Evolutionary conservation across 1,140 invertebrate genomes (phyloP).

Genomic region (Marisa cornuarietis): DNA sequence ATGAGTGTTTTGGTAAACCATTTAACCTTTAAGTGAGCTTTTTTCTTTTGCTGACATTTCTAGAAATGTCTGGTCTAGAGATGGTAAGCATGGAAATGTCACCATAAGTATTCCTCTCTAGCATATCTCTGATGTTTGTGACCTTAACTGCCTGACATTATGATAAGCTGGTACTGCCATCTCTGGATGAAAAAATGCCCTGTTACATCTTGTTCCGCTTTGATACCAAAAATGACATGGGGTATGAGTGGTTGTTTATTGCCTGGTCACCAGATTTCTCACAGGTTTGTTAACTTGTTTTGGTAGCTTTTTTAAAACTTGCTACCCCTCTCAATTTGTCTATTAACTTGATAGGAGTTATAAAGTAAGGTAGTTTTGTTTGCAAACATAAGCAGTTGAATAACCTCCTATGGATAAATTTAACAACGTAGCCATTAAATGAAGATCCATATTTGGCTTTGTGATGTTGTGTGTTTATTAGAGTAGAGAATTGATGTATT

Average conservation of each 20-base stretch:
- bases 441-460: too few species aligned
- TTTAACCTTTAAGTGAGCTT: too few species aligned
- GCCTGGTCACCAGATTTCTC: slow-evolving; percentile 94
- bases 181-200: slow-evolving; percentile 87
- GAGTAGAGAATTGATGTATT: too few species aligned
- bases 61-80: too few species aligned
- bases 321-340: neutral
- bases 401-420: too few species aligned
- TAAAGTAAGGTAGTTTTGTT: neutral
- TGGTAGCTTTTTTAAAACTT: neutral
- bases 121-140: too few species aligned
- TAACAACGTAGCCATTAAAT: too few species aligned
- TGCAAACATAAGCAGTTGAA: neutral
- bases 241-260: slow-evolving; percentile 94
- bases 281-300: slow-evolving; percentile 66
- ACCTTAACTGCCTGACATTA: slow-evolving; percentile 69
- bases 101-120: too few species aligned
- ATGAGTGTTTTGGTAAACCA: too few species aligned
- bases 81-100: too few species aligned
- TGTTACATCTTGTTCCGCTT: slow-evolving; percentile 93
- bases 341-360: neutral
- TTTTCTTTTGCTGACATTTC: too few species aligned
- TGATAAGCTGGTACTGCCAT: slow-evolving; percentile 79
- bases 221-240: slow-evolving; percentile 78
- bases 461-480: too few species aligned